phyloP scores from a whole-genome alignment of 2,113 vertebrate species.

The Dryoscopus gambensis region DNA sequence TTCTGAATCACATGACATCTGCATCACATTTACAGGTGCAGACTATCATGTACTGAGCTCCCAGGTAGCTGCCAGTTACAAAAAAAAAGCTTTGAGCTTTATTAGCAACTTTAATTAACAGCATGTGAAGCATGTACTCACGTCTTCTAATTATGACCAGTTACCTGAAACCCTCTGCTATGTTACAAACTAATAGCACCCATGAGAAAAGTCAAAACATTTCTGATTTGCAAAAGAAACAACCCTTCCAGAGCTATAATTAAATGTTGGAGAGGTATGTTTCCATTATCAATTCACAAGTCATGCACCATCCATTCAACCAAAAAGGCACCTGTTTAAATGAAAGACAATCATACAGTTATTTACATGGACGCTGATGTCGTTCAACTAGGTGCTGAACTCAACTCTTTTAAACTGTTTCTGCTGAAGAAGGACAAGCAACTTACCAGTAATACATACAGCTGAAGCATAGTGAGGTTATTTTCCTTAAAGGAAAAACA shows the following conservation, averaged over 20 bases:
- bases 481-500: not conserved
- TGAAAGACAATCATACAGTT: not conserved
- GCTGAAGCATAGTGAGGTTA: not conserved
- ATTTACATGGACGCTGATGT: not conserved
- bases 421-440: not conserved
- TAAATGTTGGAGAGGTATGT: not conserved
- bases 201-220: not conserved
- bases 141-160: not conserved
- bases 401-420: not conserved
- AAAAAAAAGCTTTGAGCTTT: not conserved
- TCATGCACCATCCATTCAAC: not conserved
- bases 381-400: not conserved
- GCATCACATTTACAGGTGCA: constrained; percentile 1
- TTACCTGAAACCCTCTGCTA: not conserved
- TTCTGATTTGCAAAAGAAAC: not conserved
- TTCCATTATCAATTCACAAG: not conserved
- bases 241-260: not conserved
- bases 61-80: constrained; percentile 3
- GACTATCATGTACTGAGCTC: not conserved
- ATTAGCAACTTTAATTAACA: constrained; percentile 37
- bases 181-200: not conserved
- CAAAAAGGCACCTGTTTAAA: not conserved
- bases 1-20: not conserved
- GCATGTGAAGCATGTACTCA: not conserved
- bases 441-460: not conserved